Conservation (phyloP, 2,888 invertebrate species). For the Galerucella nymphaeae region DNA sequence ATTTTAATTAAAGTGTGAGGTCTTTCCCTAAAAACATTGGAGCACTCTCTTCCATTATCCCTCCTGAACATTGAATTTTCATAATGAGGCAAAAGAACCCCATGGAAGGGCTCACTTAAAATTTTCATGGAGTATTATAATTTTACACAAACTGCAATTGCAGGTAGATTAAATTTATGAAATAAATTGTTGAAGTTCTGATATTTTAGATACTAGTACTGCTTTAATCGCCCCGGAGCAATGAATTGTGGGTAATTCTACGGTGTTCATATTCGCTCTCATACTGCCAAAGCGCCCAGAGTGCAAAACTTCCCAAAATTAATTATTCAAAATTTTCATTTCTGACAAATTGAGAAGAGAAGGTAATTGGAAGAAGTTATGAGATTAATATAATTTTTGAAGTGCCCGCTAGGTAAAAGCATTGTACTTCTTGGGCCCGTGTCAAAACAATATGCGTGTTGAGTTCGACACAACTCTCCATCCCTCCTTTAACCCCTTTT, state of each 20-base stretch:
- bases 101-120: not conserved
- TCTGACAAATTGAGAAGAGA: constrained; percentile 46
- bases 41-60: not conserved
- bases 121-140: too few relatives aligned
- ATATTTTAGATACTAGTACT: too few relatives aligned
- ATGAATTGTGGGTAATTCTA: too few relatives aligned
- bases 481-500: constrained; percentile 45
- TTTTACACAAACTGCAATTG: too few relatives aligned
- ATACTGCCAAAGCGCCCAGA: constrained; percentile 41
- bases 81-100: constrained; percentile 35
- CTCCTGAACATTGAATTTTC: constrained; percentile 39
- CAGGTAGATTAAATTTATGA: too few relatives aligned
- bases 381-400: constrained; percentile 56
- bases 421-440: constrained; percentile 53
- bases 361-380: constrained; percentile 49
- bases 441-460: constrained; percentile 57
- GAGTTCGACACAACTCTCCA: constrained; percentile 36
- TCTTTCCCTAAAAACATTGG: constrained; percentile 38
- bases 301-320: constrained; percentile 46
- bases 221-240: too few relatives aligned
- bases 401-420: constrained; percentile 45
- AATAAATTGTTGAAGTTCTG: too few relatives aligned
- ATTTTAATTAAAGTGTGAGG: constrained; percentile 43
- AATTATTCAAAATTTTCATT: constrained; percentile 48
- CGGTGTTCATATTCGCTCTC: too few relatives aligned